Evolutionary conservation across 2,797 vertebrate species (phyloP).

Genomic region (Allobates femoralis): DNA sequence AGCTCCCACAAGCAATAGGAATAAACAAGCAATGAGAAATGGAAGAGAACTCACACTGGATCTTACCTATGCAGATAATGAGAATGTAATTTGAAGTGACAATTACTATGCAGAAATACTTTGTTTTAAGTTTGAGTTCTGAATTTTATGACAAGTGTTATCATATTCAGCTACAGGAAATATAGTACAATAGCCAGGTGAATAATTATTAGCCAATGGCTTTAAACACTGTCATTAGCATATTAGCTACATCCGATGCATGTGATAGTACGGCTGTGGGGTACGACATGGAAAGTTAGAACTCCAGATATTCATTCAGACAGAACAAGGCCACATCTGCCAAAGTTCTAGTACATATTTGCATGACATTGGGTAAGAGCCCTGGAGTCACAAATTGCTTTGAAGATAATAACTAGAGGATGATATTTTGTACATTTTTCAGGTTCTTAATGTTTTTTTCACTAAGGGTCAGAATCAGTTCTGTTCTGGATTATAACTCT

Average conservation of each 20-base stretch:
- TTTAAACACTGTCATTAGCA: constrained; percentile 29
- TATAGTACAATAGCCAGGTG: constrained; percentile 1
- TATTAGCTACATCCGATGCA: constrained; percentile 35
- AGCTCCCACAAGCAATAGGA: no score
- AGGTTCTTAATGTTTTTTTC: constrained; percentile 20
- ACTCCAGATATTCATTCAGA: constrained; percentile 32
- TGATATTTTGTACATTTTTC: constrained; percentile 22
- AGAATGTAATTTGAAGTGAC: not conserved
- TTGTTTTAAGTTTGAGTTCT: not conserved
- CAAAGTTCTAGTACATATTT: constrained; percentile 42
- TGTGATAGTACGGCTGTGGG: constrained; percentile 19
- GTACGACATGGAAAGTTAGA: constrained; percentile 5
- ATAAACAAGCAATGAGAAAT: not conserved
- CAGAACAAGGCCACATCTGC: constrained; percentile 58
- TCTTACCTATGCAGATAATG: not conserved
- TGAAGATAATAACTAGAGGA: constrained; percentile 27
- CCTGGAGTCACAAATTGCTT: constrained; percentile 55
- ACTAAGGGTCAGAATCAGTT: not conserved
- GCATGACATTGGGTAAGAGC: constrained; percentile 28
- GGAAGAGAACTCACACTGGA: not conserved
- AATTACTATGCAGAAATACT: not conserved
- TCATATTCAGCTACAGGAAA: not conserved
- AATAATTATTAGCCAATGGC: constrained; percentile 43
- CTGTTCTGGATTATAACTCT: not conserved
- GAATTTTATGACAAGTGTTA: not conserved